Conservation (phyloP, 2,888 invertebrate species). For the Mycogona germanica region DNA sequence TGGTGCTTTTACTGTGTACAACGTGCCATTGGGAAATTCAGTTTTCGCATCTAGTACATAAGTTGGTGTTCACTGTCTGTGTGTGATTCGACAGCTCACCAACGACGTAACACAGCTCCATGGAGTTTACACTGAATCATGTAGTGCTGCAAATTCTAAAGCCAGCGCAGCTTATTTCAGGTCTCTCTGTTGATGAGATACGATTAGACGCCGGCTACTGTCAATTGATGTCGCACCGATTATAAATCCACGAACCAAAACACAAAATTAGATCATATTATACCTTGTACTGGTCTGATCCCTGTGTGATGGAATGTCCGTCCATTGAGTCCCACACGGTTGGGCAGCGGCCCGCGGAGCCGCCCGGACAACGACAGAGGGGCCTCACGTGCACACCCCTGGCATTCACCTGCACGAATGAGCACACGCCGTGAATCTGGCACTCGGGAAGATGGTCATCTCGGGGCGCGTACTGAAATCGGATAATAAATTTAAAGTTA, state of each 20-base stretch:
- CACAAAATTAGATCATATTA: too few relatives aligned
- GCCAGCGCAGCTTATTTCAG: too few relatives aligned
- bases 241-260: too few relatives aligned
- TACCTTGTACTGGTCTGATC: conserved; percentile 32
- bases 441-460: conserved; percentile 24
- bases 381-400: conserved; percentile 27
- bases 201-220: too few relatives aligned
- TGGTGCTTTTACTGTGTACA: background rate
- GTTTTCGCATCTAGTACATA: background rate
- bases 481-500: background rate
- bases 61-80: too few relatives aligned
- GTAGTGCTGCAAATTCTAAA: too few relatives aligned
- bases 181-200: too few relatives aligned
- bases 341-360: conserved; percentile 25
- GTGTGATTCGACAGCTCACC: too few relatives aligned
- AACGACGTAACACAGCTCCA: too few relatives aligned
- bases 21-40: background rate
- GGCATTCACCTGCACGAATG: conserved; percentile 29
- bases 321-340: conserved; percentile 28
- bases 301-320: conserved; percentile 29
- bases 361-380: conserved; percentile 26
- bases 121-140: too few relatives aligned
- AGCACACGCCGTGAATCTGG: conserved; percentile 26
- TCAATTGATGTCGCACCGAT: too few relatives aligned
- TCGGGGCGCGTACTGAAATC: background rate